A percentile compares a stretch with the other conserved stretches of the same genome.
These are phyloP conservation scores for pig (Sus scrofa) DNA, from an alignment of 2,113 vertebrate species.

Conservation along the genomic window T2T-Sscrofa CM000824.6:83911501-83912000, in stretches of 20 bases:
- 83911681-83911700: not conserved
- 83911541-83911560: not conserved
- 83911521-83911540: not conserved
- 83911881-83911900: not conserved
- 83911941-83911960: not conserved
- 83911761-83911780: not conserved
- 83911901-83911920: not conserved
- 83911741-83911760: not conserved
- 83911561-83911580: not conserved
- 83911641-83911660: conserved; percentile 40
- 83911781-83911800: not conserved
- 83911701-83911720: conserved; percentile 20
- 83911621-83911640: not conserved
- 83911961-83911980: not conserved
- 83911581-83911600: not conserved
- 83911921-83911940: not conserved
- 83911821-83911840: not conserved
- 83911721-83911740: not conserved
- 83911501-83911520: not conserved
- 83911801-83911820: not conserved
- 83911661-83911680: not conserved
- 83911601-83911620: not conserved
- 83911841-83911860: not conserved
- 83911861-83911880: not conserved
- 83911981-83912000: not conserved